These are phyloP conservation scores for Gymnopithys bicolor DNA, from an alignment of 2,797 vertebrate genomes.

Conservation along the genomic window DNA sequence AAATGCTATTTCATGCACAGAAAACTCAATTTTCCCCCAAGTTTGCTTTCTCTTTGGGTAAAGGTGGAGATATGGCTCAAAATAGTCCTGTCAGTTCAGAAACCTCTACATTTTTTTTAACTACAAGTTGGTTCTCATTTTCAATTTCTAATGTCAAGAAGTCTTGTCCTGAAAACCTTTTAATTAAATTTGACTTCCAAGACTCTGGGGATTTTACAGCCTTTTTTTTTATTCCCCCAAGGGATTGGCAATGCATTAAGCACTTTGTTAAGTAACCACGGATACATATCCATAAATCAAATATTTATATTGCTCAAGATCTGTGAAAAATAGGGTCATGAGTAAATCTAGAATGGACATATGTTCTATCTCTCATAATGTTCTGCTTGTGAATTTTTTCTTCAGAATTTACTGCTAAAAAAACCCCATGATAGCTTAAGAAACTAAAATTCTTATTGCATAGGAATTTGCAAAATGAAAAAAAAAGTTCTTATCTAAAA, in stretches of 20 bases:
- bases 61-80: neutral
- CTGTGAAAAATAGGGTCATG: slow-evolving; percentile 13
- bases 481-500: neutral
- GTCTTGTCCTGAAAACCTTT: neutral
- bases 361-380: neutral
- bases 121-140: neutral
- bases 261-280: slow-evolving; percentile 31
- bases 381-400: neutral
- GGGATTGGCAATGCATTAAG: slow-evolving; percentile 7
- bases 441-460: neutral
- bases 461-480: neutral
- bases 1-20: slow-evolving; percentile 15
- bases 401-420: neutral
- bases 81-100: neutral
- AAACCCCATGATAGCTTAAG: neutral
- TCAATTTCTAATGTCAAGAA: neutral
- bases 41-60: slow-evolving; percentile 5
- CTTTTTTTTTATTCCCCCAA: neutral
- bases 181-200: slow-evolving; percentile 45
- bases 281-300: slow-evolving; percentile 31
- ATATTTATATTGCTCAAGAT: neutral
- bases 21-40: neutral
- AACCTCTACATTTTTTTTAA: neutral
- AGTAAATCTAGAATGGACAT: neutral
- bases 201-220: neutral